Conservation (phyloP, 1,140 invertebrate species). For the Pemphigus obesinymphae region DNA sequence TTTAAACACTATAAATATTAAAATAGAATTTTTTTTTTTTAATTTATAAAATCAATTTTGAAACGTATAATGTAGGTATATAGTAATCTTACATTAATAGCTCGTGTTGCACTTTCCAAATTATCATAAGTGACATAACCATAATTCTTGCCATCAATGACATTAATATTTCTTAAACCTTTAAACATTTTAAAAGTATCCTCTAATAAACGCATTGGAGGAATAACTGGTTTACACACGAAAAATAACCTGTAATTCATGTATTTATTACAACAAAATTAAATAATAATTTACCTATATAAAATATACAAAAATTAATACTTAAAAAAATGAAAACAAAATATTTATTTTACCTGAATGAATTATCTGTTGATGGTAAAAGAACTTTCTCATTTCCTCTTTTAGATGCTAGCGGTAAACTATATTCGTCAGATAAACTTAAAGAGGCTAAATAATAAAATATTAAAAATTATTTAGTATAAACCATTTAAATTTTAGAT, state of each 20-base stretch:
- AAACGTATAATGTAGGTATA: neutral
- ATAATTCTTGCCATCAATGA: conserved; percentile 82
- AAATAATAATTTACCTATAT: neutral
- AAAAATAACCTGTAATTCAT: conserved; percentile 59
- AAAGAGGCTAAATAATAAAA: conserved; percentile 20
- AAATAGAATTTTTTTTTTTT: neutral
- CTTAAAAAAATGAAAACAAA: neutral
- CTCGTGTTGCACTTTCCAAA: conserved; percentile 69
- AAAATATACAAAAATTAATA: neutral
- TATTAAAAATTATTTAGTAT: neutral
- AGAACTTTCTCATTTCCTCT: conserved; percentile 32
- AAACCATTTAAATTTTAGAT: no score
- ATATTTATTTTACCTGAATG: neutral
- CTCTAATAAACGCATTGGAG: conserved; percentile 71
- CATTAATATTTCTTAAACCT: conserved; percentile 85
- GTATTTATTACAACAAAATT: conserved; percentile 42
- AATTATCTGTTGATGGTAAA: conserved; percentile 14
- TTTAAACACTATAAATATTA: conserved; percentile 60
- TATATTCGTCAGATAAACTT: neutral
- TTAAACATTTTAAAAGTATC: conserved; percentile 90
- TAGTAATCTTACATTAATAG: conserved; percentile 60
- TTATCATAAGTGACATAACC: conserved; percentile 86
- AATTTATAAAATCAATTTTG: neutral
- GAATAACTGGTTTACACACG: conserved; percentile 74
- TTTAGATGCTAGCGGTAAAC: conserved; percentile 4